Percentiles rank a stretch among this genome's conserved stretches.
Evolutionary conservation across 2,113 vertebrate genomes (phyloP).

Genomic region (Rousettus leschenaultii): DNA sequence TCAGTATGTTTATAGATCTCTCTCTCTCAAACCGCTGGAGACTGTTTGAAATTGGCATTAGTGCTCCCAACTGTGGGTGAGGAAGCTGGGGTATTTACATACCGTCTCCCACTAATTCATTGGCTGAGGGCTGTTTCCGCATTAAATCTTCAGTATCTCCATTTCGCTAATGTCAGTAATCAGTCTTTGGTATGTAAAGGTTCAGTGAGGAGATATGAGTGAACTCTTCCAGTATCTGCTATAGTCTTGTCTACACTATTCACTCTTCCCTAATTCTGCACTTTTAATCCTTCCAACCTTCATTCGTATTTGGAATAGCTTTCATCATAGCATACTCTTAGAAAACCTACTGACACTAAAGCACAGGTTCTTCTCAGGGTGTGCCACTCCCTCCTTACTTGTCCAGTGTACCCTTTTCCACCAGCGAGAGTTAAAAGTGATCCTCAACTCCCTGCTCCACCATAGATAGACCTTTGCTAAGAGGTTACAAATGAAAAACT

Average conservation of each 20-base stretch:
- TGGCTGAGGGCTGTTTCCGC: not conserved
- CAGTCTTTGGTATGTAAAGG: not conserved
- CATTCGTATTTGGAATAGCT: not conserved
- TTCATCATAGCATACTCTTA: not conserved
- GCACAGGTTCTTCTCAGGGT: not conserved
- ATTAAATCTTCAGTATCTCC: not conserved
- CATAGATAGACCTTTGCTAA: not conserved
- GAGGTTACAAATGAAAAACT: not conserved
- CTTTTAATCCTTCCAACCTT: not conserved
- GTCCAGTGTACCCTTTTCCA: not conserved
- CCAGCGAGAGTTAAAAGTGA: not conserved
- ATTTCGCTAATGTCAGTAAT: not conserved
- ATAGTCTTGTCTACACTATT: not conserved
- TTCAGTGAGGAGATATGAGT: accelerated
- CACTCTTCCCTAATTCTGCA: not conserved
- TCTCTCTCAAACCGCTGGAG: not conserved
- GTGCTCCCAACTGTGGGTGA: not conserved
- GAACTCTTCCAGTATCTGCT: not conserved
- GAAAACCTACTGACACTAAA: not conserved
- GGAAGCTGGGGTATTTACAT: not conserved
- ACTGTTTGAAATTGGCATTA: not conserved
- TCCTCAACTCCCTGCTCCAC: not conserved
- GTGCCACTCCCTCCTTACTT: accelerated
- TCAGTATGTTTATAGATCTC: not conserved
- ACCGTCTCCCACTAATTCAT: not conserved